Percentiles rank a stretch among this genome's conserved stretches.
phyloP scores from a whole-genome alignment of 2,888 invertebrate species.

The Scaptomyza cyrtandrae region DNA sequence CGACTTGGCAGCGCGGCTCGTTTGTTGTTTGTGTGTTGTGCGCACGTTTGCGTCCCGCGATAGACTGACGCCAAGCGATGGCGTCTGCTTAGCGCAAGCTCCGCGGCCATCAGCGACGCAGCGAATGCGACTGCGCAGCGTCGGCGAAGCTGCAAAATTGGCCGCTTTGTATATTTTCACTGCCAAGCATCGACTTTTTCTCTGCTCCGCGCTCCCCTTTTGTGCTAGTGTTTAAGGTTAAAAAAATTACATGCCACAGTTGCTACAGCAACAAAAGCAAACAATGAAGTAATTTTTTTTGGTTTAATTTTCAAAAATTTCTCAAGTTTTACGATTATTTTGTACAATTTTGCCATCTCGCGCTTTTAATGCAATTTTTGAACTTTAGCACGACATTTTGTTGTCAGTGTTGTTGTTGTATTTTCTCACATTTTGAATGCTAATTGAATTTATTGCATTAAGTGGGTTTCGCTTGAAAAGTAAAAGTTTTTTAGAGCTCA shows the following conservation, averaged over 20 bases:
- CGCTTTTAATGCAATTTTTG: conserved; percentile 67
- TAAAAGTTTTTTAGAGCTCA: conserved; percentile 71
- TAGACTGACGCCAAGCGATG: conserved; percentile 46
- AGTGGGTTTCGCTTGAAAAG: conserved; percentile 63
- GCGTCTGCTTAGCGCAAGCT: conserved; percentile 34
- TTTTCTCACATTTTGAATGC: conserved; percentile 18
- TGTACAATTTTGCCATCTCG: conserved; percentile 25
- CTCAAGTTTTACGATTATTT: conserved; percentile 42
- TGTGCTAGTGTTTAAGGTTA: conserved; percentile 55
- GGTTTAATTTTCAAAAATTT: conserved; percentile 56
- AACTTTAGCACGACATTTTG: conserved; percentile 57
- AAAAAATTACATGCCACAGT: conserved; percentile 65
- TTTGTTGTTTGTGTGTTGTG: conserved; percentile 52
- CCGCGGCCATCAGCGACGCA: conserved; percentile 15
- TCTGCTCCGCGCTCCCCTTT: background rate
- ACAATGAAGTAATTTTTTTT: conserved; percentile 54
- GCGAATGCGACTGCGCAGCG: conserved; percentile 43
- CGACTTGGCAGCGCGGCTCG: conserved; percentile 27
- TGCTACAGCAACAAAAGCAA: conserved; percentile 50
- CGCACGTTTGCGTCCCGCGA: conserved; percentile 65
- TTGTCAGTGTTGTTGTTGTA: conserved; percentile 2
- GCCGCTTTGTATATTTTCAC: conserved; percentile 58
- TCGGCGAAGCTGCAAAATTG: conserved; percentile 6
- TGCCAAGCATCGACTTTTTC: conserved; percentile 49
- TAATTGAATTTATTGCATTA: conserved; percentile 37